Conservation (phyloP, 2,797 vertebrate genomes). For the Rhinoraja longicauda region DNA sequence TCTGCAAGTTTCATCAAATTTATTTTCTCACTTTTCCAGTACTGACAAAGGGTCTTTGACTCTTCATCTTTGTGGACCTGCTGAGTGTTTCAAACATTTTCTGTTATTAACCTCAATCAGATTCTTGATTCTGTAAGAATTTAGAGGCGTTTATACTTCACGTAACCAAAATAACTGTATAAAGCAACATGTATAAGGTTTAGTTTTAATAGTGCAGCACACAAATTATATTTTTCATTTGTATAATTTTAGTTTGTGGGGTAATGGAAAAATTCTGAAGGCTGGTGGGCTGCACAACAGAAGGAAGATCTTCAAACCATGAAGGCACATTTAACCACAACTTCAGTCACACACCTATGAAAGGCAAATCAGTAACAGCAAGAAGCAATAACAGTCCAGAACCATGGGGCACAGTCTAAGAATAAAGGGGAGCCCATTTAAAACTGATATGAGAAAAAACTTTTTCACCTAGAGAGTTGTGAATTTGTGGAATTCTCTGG, state of each 20-base stretch:
- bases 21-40: no score
- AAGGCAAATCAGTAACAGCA: constrained; percentile 52
- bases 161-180: not conserved
- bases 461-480: no score
- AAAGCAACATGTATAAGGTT: not conserved
- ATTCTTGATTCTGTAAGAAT: not conserved
- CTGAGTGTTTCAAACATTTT: no score
- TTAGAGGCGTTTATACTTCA: not conserved
- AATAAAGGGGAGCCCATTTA: no score
- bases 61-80: no score
- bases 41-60: no score
- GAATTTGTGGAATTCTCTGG: no score
- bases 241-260: not conserved
- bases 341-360: constrained; percentile 59
- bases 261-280: constrained; percentile 34
- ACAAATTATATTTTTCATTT: not conserved
- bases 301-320: constrained; percentile 45
- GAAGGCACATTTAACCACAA: constrained; percentile 58
- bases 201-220: not conserved
- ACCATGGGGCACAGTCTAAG: no score
- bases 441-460: no score
- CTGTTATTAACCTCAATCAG: not conserved
- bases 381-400: constrained; percentile 36
- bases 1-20: no score
- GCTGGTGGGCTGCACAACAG: not conserved